A percentile compares a stretch with the other conserved stretches of the same genome.
These are phyloP conservation scores for Drepana arcuata DNA, from an alignment of 1,140 invertebrate species.

Conservation along the genomic window DNA sequence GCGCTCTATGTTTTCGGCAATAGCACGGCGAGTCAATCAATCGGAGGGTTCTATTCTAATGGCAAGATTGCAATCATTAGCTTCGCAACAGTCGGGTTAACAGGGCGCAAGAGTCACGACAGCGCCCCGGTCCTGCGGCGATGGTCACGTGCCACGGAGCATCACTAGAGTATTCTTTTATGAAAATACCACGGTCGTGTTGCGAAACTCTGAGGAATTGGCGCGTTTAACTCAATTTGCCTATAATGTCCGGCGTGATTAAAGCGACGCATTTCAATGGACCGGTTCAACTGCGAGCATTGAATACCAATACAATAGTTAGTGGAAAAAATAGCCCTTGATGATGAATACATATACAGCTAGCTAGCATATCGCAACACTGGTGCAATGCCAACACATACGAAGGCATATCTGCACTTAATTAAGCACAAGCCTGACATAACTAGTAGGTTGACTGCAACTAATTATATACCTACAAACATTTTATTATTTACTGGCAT, in stretches of 20 bases:
- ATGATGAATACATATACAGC: too few relatives aligned
- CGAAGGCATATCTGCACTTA: not conserved
- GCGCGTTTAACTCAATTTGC: too few relatives aligned
- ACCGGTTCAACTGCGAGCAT: slow-evolving; percentile 17
- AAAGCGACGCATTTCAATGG: slow-evolving; percentile 17
- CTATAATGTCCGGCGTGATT: slow-evolving; percentile 16
- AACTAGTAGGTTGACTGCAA: too few relatives aligned
- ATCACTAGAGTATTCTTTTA: slow-evolving; percentile 1
- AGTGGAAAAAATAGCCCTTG: slow-evolving; percentile 11
- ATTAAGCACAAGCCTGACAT: slow-evolving; percentile 3
- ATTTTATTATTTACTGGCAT: too few relatives aligned
- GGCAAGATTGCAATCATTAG: slow-evolving; percentile 4
- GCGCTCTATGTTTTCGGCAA: too few relatives aligned
- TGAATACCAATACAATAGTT: slow-evolving; percentile 21
- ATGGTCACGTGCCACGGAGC: slow-evolving; percentile 5
- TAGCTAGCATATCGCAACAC: too few relatives aligned
- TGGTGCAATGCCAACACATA: too few relatives aligned
- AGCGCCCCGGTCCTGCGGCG: not conserved
- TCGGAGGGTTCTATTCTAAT: slow-evolving; percentile 1
- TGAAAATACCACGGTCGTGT: not conserved
- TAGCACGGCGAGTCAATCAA: not conserved
- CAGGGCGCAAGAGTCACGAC: slow-evolving; percentile 3
- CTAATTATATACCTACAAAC: too few relatives aligned
- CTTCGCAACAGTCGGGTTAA: slow-evolving; percentile 1
- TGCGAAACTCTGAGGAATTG: not conserved